Conservation (phyloP, 2,888 invertebrate genomes). For the Drosophila maculinotata region DNA sequence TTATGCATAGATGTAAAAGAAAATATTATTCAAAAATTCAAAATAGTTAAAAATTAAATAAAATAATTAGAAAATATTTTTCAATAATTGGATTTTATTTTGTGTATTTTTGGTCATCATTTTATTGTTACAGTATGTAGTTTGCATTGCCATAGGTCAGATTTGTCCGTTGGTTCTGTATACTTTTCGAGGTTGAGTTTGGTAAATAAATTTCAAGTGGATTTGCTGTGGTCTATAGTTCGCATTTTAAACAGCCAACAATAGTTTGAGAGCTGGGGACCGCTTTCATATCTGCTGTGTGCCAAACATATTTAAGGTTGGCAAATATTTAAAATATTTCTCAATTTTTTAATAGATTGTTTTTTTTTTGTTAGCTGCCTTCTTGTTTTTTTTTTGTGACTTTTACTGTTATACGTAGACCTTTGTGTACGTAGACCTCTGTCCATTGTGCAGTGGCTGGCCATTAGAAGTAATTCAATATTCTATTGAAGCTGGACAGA, state of each 20-base stretch:
- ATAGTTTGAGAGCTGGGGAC: not conserved
- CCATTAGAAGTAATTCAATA: slow-evolving; percentile 79
- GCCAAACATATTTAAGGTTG: slow-evolving; percentile 52
- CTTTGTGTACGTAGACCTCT: slow-evolving; percentile 57
- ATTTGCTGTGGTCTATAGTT: slow-evolving; percentile 37
- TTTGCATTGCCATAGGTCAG: not conserved
- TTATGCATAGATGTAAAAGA: too few species aligned
- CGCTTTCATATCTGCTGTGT: slow-evolving; percentile 43
- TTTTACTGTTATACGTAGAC: slow-evolving; percentile 33
- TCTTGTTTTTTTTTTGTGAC: slow-evolving; percentile 11
- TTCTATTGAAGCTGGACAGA: slow-evolving; percentile 64
- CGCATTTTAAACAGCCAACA: slow-evolving; percentile 22
- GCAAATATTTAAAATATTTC: slow-evolving; percentile 76
- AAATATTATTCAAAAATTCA: not conserved
- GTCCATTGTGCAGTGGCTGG: slow-evolving; percentile 56
- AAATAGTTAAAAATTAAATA: too few species aligned
- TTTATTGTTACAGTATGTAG: slow-evolving; percentile 9
- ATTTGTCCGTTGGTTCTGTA: not conserved
- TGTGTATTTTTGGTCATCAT: not conserved
- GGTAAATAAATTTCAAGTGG: slow-evolving; percentile 57
- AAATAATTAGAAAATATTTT: not conserved
- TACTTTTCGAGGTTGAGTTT: slow-evolving; percentile 5
- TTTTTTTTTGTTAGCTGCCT: slow-evolving; percentile 5
- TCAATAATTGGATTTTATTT: not conserved
- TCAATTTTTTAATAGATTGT: slow-evolving; percentile 48